Evolutionary conservation across 2,797 vertebrate species (phyloP), one percentile per base, ranked within the genome.

Genomic region (Mormyrus proboscirostris): DNA sequence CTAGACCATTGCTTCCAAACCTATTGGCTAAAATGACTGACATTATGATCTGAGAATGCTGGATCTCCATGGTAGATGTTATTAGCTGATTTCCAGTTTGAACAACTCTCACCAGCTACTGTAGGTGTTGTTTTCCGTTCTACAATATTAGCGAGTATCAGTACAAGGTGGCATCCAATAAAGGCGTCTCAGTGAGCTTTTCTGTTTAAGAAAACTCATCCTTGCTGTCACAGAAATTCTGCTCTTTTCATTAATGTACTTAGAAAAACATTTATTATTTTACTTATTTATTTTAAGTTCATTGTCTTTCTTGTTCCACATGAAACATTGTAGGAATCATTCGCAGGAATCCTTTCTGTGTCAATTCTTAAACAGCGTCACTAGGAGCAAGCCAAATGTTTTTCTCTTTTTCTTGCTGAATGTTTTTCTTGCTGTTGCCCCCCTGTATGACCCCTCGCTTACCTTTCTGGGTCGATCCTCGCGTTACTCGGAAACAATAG

Each of bases 381-480:
- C 51, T 19, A 1, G 38, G 19, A 82, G 33, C 25, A 51, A 55
- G 29, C 47, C 22, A 22, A 53, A 33, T 76, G 25, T 88, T 73
- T 51, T 73, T 4, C 65, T 14, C 29, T 73, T 73, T 76, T 38
- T 76, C 69, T 76, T 10, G 76, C 59, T 51, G 9, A 12, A 10
- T 88, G 44, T 88, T 47, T 47, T 88, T 10, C 73, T 88, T 38
- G 65, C 47, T 79, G 7, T 22, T 79, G 65, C n/a, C 53, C 51
- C n/a, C 85, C 51, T 29, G 16, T 73, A 14, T 84, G 88, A 89
- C 88, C 55, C 57, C 33, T 10, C 14, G 41, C 76, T 82, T 82
- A 89, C 88, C 53, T 89, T 86, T 83, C 76, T 22, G 1, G n/a
- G 51, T 38, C 49, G 55, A 50, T 85, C 44, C 88, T 82, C 88